Percentiles rank a stretch among this genome's conserved stretches.
phyloP scores from a whole-genome alignment of 1,140 invertebrate genomes.

The Elymnias hypermnestra region DNA sequence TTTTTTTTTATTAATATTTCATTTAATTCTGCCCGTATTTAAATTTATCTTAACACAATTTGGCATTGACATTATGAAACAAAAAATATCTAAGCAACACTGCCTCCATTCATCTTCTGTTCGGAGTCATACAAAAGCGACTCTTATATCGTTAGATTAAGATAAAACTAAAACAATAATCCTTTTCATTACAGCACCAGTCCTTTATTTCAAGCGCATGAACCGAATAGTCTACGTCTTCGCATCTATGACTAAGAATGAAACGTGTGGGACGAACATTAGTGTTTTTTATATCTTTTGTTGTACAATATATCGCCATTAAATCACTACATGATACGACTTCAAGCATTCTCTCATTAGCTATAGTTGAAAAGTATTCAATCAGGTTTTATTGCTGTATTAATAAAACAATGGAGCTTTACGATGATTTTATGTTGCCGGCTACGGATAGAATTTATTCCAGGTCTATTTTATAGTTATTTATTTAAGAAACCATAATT shows the following conservation, averaged over 20 bases:
- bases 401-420: conserved; percentile 30
- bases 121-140: conserved; percentile 30
- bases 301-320: conserved; percentile 33
- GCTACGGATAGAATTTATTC: conserved; percentile 19
- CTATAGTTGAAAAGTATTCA: conserved; percentile 20
- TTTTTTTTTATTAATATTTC: too few relatives aligned
- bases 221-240: conserved; percentile 46
- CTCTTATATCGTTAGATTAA: conserved; percentile 66
- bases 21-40: too few relatives aligned
- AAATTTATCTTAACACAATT: too few relatives aligned
- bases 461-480: not conserved
- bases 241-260: conserved; percentile 24
- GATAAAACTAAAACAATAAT: conserved; percentile 75
- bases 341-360: conserved; percentile 30
- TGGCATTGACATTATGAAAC: too few relatives aligned
- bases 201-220: conserved; percentile 62
- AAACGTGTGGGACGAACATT: conserved; percentile 46
- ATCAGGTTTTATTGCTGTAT: conserved; percentile 27
- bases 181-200: conserved; percentile 58
- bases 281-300: conserved; percentile 39
- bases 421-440: conserved; percentile 28
- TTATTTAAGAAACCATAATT: conserved; percentile 1
- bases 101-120: conserved; percentile 35
- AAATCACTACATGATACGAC: conserved; percentile 23
- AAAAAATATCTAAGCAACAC: too few relatives aligned